Evolutionary conservation across 2,888 invertebrate genomes (phyloP), one percentile per base, ranked within the genome.

Genomic region (Ashinkailepas kermadecensis): DNA sequence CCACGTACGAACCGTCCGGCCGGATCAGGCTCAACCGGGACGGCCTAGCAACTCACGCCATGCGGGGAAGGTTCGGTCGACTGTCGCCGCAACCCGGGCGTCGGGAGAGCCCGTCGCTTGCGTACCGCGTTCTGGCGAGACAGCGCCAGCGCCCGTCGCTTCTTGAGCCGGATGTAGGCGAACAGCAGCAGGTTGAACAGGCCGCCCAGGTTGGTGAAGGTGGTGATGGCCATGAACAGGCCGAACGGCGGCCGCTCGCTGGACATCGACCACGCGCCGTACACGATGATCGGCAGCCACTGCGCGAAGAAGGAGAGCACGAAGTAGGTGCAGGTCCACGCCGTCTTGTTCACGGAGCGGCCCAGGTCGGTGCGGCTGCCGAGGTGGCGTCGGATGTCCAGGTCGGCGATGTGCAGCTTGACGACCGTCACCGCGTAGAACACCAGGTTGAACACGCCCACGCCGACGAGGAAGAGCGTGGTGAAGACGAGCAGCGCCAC

Each of bases 261-360:
- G 21, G 6, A 12, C 57, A 78, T n/a, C 2, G 78, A 8, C 56
- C 78, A 78, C 18, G 78, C 57, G 21, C 78, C 78, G 78, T 78
- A 78, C 56, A 78, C n/a, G n/a, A 54, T 78, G 56, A 78, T 57
- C 11, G 57, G 70, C 70, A 70, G 70, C 78, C 78, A 78, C 57
- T 78, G 78, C 8, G 21, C 54, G 78, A 78, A 78, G 78, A 78
- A 78, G 21, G 78, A 78, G 21, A 78, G 21, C 21, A 78, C n/a
- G 78, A 78, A 78, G 57, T 78, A 78, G 78, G 56, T 78, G n/a
- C 78, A 78, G 21, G 78, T 78, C 78, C 78, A 78, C 10, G 78
- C 78, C 0, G 78, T 78, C 56, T 54, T 78, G 78, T 57, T 54
- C 6, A 78, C 78, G 18, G 78, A 78, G 56, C 57, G 78, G n/a